phyloP scores from a whole-genome alignment of 2,888 invertebrate species.

The Diarsia brunnea region DNA sequence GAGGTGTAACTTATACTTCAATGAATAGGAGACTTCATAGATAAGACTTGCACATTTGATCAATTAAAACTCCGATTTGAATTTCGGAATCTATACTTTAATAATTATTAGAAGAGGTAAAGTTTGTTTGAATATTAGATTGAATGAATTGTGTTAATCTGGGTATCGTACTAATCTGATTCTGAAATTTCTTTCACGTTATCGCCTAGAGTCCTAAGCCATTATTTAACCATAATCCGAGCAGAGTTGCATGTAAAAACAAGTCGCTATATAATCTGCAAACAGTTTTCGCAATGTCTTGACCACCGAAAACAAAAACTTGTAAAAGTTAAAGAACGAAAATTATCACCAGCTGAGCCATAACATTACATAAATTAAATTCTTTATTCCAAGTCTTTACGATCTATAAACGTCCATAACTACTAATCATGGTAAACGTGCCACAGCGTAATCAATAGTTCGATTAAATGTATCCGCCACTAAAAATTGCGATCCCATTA shows the following conservation, averaged over 20 bases:
- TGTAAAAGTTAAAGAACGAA: conserved; percentile 18
- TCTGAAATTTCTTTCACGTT: too few species aligned
- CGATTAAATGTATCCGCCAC: conserved; percentile 73
- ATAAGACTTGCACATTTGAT: neutral
- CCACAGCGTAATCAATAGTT: conserved; percentile 69
- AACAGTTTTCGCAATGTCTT: neutral
- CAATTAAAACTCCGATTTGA: neutral
- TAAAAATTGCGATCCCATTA: conserved; percentile 79
- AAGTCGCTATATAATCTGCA: neutral
- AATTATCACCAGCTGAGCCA: conserved; percentile 37
- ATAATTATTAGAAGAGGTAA: too few species aligned
- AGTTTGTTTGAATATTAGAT: too few species aligned
- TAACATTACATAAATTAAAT: conserved; percentile 50
- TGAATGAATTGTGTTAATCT: too few species aligned
- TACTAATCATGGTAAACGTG: conserved; percentile 65
- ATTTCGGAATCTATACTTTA: neutral
- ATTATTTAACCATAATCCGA: neutral
- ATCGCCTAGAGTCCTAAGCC: neutral
- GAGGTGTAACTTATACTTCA: neutral
- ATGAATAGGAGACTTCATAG: neutral
- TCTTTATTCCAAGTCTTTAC: conserved; percentile 49
- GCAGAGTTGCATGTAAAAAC: neutral
- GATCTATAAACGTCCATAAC: conserved; percentile 44
- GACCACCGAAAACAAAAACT: neutral
- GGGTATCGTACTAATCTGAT: too few species aligned